A percentile compares a stretch with the other conserved stretches of the same genome.
Conservation (phyloP, 2,888 invertebrate species). For the Eledona agricola region DNA sequence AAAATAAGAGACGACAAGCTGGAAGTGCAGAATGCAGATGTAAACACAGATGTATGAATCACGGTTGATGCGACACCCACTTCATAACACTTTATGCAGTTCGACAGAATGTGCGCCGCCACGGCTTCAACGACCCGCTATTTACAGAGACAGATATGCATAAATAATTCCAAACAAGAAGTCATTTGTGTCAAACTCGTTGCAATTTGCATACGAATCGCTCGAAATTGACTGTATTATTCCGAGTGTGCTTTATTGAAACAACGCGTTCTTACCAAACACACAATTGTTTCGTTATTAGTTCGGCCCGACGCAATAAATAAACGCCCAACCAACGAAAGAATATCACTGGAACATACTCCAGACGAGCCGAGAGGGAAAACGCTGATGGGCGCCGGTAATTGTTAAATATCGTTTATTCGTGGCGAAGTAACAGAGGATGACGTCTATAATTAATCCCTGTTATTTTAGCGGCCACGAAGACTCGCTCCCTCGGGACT, state of each 20-base stretch:
- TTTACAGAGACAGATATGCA: conserved; percentile 45
- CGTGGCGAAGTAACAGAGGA: conserved; percentile 61
- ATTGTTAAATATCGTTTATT: conserved; percentile 64
- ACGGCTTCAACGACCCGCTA: conserved; percentile 39
- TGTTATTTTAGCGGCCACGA: conserved; percentile 61
- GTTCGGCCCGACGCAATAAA: conserved; percentile 27
- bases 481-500: conserved; percentile 59
- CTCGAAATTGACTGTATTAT: conserved; percentile 42
- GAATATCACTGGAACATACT: conserved; percentile 11
- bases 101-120: conserved; percentile 38
- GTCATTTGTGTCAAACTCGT: conserved; percentile 46
- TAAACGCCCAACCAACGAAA: conserved; percentile 20
- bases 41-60: conserved; percentile 44
- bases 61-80: conserved; percentile 42
- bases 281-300: conserved; percentile 32
- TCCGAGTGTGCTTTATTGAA: conserved; percentile 43
- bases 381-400: too few relatives aligned
- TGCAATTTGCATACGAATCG: conserved; percentile 46
- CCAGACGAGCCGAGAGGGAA: too few relatives aligned
- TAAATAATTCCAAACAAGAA: conserved; percentile 47
- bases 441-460: conserved; percentile 64
- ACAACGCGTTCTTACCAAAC: conserved; percentile 32
- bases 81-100: conserved; percentile 45
- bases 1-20: conserved; percentile 21
- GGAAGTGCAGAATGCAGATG: conserved; percentile 34